Conservation (phyloP, 2,888 invertebrate genomes). For the Thecocarcelia acutangulata region DNA sequence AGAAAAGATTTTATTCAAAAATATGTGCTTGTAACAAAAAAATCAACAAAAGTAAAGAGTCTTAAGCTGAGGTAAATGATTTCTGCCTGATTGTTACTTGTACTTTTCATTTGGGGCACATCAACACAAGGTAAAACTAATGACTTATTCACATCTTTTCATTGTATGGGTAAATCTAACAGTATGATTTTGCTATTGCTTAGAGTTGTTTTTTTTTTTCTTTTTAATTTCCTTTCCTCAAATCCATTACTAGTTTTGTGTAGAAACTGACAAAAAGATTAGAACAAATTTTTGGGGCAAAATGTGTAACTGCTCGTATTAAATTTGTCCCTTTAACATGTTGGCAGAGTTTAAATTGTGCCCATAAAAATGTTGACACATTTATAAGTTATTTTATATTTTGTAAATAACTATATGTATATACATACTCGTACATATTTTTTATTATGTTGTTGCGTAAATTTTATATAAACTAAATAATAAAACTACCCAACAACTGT, state of each 20-base stretch:
- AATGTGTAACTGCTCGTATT: slow-evolving; percentile 31
- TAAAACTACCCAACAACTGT: slow-evolving; percentile 49
- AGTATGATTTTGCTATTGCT: background rate
- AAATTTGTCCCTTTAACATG: slow-evolving; percentile 41
- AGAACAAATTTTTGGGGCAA: background rate
- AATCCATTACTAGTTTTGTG: too few relatives aligned
- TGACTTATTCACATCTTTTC: slow-evolving; percentile 40
- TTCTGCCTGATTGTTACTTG: background rate
- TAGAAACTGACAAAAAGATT: too few relatives aligned
- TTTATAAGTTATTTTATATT: slow-evolving; percentile 16
- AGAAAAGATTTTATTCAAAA: slow-evolving; percentile 4
- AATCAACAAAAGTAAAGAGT: slow-evolving; percentile 48
- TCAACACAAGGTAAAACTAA: slow-evolving; percentile 42
- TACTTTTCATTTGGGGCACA: background rate
- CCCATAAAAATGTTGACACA: slow-evolving; percentile 53
- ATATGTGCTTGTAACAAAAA: slow-evolving; percentile 48
- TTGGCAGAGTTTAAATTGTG: slow-evolving; percentile 37
- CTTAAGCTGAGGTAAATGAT: slow-evolving; percentile 14
- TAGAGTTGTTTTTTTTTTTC: too few relatives aligned
- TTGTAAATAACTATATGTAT: background rate
- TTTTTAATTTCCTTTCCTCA: too few relatives aligned
- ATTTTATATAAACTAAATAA: slow-evolving; percentile 30
- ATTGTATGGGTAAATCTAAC: background rate
- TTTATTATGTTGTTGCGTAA: background rate
- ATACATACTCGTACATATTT: background rate